Conservation (phyloP, 2,113 vertebrate genomes). For the Coturnix japonica region DNA sequence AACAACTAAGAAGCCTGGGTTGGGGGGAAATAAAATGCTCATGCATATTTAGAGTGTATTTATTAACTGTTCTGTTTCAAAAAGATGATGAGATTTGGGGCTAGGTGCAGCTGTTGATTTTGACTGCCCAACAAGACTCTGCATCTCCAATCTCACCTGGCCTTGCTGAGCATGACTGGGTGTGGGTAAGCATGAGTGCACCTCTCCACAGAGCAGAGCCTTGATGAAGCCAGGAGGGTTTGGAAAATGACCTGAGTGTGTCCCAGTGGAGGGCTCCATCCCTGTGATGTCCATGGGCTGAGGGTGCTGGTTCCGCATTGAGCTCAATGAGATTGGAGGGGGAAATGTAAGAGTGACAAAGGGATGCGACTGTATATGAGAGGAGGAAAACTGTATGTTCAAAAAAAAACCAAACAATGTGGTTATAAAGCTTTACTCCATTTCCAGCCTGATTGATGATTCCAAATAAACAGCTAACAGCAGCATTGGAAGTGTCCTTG, state of each 20-base stretch:
- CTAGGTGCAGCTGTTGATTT: background rate
- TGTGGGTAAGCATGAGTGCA: background rate
- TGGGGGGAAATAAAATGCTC: accelerated
- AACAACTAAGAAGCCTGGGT: background rate
- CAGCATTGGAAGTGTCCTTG: background rate
- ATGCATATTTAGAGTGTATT: background rate
- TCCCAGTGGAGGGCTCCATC: background rate
- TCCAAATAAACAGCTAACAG: constrained; percentile 44
- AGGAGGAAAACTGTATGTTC: accelerated
- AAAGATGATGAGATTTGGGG: background rate
- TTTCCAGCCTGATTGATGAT: background rate
- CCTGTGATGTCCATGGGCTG: background rate
- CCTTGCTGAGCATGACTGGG: accelerated
- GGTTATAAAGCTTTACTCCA: constrained; percentile 20
- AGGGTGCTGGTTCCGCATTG: accelerated
- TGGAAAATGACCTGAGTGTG: background rate
- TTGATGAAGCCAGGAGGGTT: background rate
- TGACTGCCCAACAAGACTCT: background rate
- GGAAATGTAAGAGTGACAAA: background rate
- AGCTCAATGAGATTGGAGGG: background rate
- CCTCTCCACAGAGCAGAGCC: background rate
- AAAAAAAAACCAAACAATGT: background rate
- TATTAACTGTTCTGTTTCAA: background rate
- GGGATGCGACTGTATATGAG: background rate
- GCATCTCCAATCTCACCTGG: background rate